phyloP scores from a whole-genome alignment of 2,888 invertebrate genomes.

The Synanthedon formicaeformis region DNA sequence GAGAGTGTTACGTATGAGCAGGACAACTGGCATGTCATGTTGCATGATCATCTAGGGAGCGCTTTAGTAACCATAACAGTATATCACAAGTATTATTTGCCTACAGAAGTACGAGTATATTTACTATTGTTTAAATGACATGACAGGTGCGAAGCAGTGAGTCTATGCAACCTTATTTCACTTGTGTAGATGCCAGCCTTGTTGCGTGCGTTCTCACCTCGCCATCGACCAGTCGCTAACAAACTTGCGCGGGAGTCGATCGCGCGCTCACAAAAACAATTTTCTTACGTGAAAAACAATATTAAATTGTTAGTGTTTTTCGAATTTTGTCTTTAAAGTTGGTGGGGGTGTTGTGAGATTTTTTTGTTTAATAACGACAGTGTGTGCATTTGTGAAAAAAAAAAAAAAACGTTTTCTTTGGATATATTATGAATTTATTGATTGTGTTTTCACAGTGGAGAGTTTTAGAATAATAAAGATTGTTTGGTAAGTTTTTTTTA shows the following conservation, averaged over 20 bases:
- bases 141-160: constrained; percentile 42
- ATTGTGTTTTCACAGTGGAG: neutral
- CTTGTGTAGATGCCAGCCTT: no score
- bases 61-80: no score
- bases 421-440: neutral
- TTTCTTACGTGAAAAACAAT: constrained; percentile 15
- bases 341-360: constrained; percentile 1
- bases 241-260: constrained; percentile 43
- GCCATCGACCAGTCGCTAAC: constrained; percentile 35
- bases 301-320: neutral
- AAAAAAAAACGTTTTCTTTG: neutral
- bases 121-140: constrained; percentile 57
- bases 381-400: neutral
- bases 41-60: no score
- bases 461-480: neutral
- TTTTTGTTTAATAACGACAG: neutral
- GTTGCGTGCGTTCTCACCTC: no score
- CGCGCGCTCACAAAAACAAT: constrained; percentile 17
- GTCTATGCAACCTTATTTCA: neutral
- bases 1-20: no score
- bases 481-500: neutral
- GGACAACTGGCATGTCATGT: no score
- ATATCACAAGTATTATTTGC: no score
- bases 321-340: neutral
- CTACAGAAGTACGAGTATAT: constrained; percentile 17